Evolutionary conservation across 2,113 vertebrate species (phyloP).

Genomic region (human): DNA sequence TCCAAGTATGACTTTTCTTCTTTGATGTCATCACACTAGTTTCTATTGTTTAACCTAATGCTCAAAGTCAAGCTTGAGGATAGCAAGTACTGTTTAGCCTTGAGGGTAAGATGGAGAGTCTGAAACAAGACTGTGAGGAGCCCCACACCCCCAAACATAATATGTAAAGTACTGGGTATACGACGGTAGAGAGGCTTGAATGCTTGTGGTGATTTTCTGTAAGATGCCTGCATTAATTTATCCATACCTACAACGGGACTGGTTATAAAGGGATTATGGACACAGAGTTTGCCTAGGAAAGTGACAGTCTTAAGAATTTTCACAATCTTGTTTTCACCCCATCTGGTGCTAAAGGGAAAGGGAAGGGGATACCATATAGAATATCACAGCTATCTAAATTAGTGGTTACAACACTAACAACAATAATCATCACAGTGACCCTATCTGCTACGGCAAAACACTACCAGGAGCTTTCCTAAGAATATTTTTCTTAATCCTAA

Average conservation of each 20-base stretch:
- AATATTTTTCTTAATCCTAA: background rate
- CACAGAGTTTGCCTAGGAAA: background rate
- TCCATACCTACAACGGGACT: background rate
- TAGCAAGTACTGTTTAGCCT: background rate
- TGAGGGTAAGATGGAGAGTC: rapidly evolving
- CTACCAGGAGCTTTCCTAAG: background rate
- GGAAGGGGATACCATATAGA: background rate
- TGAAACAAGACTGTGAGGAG: background rate
- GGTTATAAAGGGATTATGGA: background rate
- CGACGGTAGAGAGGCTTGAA: background rate
- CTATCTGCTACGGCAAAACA: background rate
- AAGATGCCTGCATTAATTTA: rapidly evolving
- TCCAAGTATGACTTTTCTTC: background rate
- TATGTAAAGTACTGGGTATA: background rate
- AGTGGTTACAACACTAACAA: background rate
- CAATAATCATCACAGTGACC: rapidly evolving
- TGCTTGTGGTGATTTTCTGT: background rate
- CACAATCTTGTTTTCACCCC: background rate
- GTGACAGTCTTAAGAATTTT: background rate
- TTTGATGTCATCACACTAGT: background rate
- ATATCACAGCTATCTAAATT: background rate
- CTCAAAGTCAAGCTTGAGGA: background rate
- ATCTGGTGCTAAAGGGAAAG: background rate
- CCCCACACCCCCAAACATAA: too few relatives aligned
- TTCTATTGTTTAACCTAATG: background rate